Percentiles rank a stretch among this genome's conserved stretches.
phyloP scores from a whole-genome alignment of 1,140 invertebrate species.

The Gonatopus flavifemur region DNA sequence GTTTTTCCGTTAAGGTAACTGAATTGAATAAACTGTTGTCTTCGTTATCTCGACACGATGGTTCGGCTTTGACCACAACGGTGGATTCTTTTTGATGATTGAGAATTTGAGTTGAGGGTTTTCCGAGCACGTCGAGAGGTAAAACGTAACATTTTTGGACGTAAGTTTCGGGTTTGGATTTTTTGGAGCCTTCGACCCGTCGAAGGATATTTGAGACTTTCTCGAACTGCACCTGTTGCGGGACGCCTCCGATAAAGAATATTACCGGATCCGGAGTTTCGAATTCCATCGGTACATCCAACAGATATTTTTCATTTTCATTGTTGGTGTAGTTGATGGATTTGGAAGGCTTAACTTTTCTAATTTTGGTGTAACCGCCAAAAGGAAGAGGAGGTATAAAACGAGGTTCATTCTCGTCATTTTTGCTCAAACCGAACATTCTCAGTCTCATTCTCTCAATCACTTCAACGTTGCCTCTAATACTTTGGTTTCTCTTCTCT shows the following conservation, averaged over 20 bases:
- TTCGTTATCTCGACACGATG: not conserved
- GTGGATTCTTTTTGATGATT: not conserved
- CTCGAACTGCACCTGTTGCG: slow-evolving; percentile 26
- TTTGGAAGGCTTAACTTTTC: not conserved
- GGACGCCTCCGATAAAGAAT: slow-evolving; percentile 10
- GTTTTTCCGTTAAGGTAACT: slow-evolving; percentile 1
- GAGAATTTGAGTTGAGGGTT: not conserved
- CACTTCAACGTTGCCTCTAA: not conserved
- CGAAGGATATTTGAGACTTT: slow-evolving; percentile 24
- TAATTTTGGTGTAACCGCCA: slow-evolving; percentile 3
- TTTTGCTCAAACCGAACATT: slow-evolving; percentile 38
- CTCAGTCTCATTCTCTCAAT: slow-evolving; percentile 24
- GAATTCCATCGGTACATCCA: slow-evolving; percentile 11
- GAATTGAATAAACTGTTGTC: not conserved
- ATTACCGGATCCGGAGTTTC: slow-evolving; percentile 8
- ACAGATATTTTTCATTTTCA: slow-evolving; percentile 6
- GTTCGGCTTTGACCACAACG: not conserved
- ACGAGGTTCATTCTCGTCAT: not conserved
- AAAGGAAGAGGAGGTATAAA: slow-evolving; percentile 43
- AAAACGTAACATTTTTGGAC: not conserved
- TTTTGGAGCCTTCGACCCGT: no score
- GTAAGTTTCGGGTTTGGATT: no score
- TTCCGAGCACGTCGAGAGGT: not conserved
- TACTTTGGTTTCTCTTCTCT: not conserved
- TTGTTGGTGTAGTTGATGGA: slow-evolving; percentile 26